A percentile compares a stretch with the other conserved stretches of the same genome.
Conservation (phyloP, 2,113 vertebrate species). For the Actinemys pallida region DNA sequence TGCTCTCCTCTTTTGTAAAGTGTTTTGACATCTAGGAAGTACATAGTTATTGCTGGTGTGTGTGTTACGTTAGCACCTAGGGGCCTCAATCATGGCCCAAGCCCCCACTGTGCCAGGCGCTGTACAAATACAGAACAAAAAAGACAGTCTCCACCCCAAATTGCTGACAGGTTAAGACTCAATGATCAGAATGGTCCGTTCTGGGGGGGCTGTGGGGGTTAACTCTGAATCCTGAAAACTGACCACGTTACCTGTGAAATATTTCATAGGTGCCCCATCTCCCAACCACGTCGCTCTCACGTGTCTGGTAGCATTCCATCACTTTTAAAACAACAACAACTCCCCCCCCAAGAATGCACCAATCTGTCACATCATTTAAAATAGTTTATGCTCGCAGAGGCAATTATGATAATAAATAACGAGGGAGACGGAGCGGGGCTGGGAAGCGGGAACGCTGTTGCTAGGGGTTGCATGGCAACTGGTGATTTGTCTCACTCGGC, state of each 20-base stretch:
- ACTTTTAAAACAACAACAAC: not conserved
- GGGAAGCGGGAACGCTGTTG: accelerated
- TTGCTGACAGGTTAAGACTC: not conserved
- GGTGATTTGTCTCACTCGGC: not conserved
- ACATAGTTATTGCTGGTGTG: not conserved
- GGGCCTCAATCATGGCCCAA: not conserved
- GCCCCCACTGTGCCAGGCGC: not conserved
- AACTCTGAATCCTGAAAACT: not conserved
- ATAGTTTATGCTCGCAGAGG: not conserved
- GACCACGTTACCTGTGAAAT: not conserved
- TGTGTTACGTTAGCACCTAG: not conserved
- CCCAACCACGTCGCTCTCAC: not conserved
- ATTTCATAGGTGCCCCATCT: accelerated
- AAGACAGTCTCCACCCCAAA: not conserved
- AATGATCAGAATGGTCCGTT: not conserved
- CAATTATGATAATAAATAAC: not conserved
- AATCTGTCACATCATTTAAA: not conserved
- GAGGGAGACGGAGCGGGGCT: accelerated
- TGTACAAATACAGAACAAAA: not conserved
- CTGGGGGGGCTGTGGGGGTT: not conserved
- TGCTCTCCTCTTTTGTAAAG: not conserved
- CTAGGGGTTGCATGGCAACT: not conserved
- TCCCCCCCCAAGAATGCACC: not conserved
- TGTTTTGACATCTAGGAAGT: not conserved
- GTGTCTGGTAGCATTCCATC: not conserved